A percentile compares a stretch with the other conserved stretches of the same genome.
Conservation (phyloP, 2,888 invertebrate genomes). For the Lydus trimaculatus region DNA sequence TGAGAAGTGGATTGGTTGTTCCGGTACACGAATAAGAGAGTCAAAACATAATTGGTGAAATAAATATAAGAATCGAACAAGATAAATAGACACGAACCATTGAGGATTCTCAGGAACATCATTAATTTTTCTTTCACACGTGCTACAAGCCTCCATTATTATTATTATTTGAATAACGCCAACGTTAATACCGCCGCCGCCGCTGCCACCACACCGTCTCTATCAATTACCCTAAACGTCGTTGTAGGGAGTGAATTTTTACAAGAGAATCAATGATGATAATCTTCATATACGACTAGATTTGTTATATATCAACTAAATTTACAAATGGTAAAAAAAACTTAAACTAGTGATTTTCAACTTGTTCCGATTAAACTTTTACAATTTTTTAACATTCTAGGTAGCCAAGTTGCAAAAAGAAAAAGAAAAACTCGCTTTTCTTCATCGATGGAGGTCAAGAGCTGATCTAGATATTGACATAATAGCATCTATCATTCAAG, state of each 20-base stretch:
- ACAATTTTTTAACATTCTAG: too few species aligned
- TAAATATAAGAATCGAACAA: neutral
- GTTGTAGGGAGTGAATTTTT: neutral
- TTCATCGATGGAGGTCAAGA: constrained; percentile 34
- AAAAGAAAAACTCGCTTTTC: neutral
- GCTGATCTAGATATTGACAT: constrained; percentile 38
- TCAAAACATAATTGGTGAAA: constrained; percentile 24
- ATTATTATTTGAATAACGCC: constrained; percentile 39
- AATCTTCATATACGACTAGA: neutral
- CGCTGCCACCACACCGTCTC: constrained; percentile 11
- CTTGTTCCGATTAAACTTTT: too few species aligned
- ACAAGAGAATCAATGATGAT: constrained; percentile 33
- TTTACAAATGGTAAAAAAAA: neutral
- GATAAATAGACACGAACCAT: constrained; percentile 13
- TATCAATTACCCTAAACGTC: neutral
- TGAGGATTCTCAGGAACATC: constrained; percentile 34
- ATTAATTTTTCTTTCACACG: constrained; percentile 46
- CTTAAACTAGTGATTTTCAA: too few species aligned
- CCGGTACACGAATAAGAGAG: constrained; percentile 9
- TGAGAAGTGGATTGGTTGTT: constrained; percentile 1
- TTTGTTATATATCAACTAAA: neutral
- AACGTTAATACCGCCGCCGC: constrained; percentile 19
- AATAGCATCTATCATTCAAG: constrained; percentile 37
- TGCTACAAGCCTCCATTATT: constrained; percentile 37
- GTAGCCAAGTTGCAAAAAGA: neutral